These are phyloP conservation scores for Callaeas wilsoni DNA, from an alignment of 2,113 vertebrate species.

Conservation along the genomic window DNA sequence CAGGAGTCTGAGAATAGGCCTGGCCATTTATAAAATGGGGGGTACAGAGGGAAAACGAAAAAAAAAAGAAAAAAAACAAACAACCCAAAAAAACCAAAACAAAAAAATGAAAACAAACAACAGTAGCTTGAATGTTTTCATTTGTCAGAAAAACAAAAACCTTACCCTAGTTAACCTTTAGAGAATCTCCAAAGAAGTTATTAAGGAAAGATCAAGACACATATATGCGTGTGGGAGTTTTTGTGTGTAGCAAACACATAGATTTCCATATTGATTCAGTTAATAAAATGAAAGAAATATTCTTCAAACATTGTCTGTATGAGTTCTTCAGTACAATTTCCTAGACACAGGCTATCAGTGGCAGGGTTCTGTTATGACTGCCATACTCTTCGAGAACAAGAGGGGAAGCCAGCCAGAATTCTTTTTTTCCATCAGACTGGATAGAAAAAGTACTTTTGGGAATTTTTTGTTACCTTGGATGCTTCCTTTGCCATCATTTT, in stretches of 20 bases:
- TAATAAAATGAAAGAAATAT: neutral
- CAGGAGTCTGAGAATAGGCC: neutral
- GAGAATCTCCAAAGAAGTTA: neutral
- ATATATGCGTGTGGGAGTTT: neutral
- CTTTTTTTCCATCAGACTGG: neutral
- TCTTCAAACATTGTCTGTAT: neutral
- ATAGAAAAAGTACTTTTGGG: neutral
- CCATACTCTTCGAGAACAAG: neutral
- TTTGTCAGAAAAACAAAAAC: neutral
- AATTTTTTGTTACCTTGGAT: neutral
- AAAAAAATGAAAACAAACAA: too few relatives aligned
- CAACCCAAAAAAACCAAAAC: too few relatives aligned
- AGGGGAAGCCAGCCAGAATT: neutral
- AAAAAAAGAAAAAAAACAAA: neutral
- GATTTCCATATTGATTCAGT: neutral
- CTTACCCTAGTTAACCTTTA: neutral
- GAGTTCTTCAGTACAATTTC: neutral
- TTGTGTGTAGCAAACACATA: neutral
- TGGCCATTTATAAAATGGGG: neutral
- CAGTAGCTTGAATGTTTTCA: neutral
- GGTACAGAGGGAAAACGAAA: neutral
- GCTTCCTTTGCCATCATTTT: neutral
- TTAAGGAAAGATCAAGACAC: neutral
- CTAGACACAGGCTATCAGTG: fast-evolving
- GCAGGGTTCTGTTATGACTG: neutral